Conservation (phyloP, 1,140 invertebrate species). For the Liolophura sinensis region DNA sequence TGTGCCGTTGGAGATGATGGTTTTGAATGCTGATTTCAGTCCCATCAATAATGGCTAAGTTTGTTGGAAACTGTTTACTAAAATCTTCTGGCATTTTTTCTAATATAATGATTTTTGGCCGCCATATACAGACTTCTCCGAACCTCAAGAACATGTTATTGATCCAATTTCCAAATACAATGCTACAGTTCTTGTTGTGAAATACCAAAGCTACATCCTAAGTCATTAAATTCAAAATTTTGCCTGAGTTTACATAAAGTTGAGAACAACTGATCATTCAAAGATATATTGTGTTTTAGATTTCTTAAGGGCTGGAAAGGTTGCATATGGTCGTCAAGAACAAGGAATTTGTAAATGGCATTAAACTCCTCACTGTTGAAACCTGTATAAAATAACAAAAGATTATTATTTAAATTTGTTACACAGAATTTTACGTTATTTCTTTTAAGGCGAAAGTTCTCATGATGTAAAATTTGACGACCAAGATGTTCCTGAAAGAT, state of each 20-base stretch:
- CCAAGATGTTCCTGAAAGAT: slow-evolving; percentile 1
- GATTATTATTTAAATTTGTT: slow-evolving; percentile 9
- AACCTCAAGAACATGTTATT: slow-evolving; percentile 21
- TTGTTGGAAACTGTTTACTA: slow-evolving; percentile 17
- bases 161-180: slow-evolving; percentile 20
- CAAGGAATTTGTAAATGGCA: slow-evolving; percentile 7
- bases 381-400: slow-evolving; percentile 15
- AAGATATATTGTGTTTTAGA: slow-evolving; percentile 3
- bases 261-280: slow-evolving; percentile 18
- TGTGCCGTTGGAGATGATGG: too few species aligned
- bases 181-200: slow-evolving; percentile 15
- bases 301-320: not conserved
- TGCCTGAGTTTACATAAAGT: slow-evolving; percentile 12
- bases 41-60: slow-evolving; percentile 21
- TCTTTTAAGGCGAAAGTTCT: slow-evolving; percentile 3
- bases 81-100: slow-evolving; percentile 19
- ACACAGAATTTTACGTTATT: not conserved
- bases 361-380: slow-evolving; percentile 8
- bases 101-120: slow-evolving; percentile 17
- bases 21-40: slow-evolving; percentile 22
- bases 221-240: slow-evolving; percentile 13
- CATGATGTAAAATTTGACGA: not conserved
- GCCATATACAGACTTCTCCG: slow-evolving; percentile 20
- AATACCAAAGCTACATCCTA: slow-evolving; percentile 19
- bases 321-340: slow-evolving; percentile 5